Evolutionary conservation across 2,113 vertebrate species (phyloP), one percentile per base, ranked within the genome.

Genomic region (Oncorhynchus gorbuscha): DNA sequence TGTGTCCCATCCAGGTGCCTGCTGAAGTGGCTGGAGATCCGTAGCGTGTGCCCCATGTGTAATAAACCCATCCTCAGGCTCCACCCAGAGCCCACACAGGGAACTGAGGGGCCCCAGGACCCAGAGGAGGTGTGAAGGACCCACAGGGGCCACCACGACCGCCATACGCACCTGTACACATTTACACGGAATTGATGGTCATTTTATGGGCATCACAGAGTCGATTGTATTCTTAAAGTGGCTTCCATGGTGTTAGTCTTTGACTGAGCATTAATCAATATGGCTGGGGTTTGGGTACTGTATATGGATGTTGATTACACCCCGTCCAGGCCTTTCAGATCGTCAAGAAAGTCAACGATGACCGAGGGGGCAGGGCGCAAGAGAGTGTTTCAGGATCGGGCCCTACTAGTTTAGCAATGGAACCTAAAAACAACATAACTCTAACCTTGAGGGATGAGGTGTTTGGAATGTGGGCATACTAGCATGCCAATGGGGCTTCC

Each of bases 11-110:
- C 20, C 83, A 95, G 94, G 92, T 94, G 94, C 91, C 90, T 95
- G 85, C 86, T 94, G 35, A 95, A 95, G 79, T 94, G 94, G 94
- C 88, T 94, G 82, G 94, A 95, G 89, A 94, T 95, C 78, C 94
- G 94, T 80, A 95, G 93, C 55, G 93, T 94, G 74, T 95, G 94
- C 76, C 94, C 94, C 18, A 94, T 94, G 94, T 95, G 94, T 72
- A 95, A 94, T 90, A 94, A 94, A 67, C 93, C 93, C 76, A 94
- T 94, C 85, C 89, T 93, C 72, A 88, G 93, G 79, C 87, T 94
- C 39, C 92, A 93, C 87, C 85, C 87, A 16, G 90, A 93, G 0
- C 58, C 89, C 48, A 86, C 90, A 3, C 92, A 91, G 77, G 91
- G 91, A 6, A 88, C 92, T 0, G 94, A 94, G 80, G 92, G 90